These are phyloP conservation scores for Charadrius vociferus DNA, from an alignment of 2,113 vertebrate species.

Conservation along the genomic window DNA sequence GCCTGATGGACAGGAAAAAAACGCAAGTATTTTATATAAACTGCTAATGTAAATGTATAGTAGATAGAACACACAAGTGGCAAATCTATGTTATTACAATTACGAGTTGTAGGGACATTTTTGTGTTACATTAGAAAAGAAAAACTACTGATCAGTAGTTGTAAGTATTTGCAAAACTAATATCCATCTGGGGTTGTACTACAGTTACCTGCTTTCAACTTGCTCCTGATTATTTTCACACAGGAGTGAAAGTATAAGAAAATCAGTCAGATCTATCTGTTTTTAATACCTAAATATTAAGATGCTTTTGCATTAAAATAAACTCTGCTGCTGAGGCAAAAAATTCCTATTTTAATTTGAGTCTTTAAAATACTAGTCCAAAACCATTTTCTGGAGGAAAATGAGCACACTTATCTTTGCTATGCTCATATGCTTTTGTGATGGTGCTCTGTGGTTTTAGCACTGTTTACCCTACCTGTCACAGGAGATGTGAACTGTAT, in stretches of 20 bases:
- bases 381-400: background rate
- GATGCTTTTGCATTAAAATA: background rate
- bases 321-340: background rate
- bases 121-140: too few species aligned
- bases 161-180: too few species aligned
- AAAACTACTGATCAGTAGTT: too few species aligned
- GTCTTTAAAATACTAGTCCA: background rate
- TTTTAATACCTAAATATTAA: background rate
- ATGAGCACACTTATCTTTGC: background rate
- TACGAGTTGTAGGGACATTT: too few species aligned
- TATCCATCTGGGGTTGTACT: too few species aligned
- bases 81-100: too few species aligned
- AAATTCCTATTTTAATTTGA: accelerated
- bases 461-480: background rate
- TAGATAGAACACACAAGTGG: too few species aligned
- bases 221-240: background rate
- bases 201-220: background rate
- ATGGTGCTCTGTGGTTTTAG: background rate
- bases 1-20: accelerated
- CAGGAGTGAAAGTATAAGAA: background rate
- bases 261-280: background rate
- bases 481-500: background rate
- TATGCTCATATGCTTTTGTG: background rate
- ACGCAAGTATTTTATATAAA: background rate
- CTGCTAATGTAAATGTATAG: background rate